phyloP scores from a whole-genome alignment of 2,113 vertebrate genomes.

The Dicentrarchus labrax region DNA sequence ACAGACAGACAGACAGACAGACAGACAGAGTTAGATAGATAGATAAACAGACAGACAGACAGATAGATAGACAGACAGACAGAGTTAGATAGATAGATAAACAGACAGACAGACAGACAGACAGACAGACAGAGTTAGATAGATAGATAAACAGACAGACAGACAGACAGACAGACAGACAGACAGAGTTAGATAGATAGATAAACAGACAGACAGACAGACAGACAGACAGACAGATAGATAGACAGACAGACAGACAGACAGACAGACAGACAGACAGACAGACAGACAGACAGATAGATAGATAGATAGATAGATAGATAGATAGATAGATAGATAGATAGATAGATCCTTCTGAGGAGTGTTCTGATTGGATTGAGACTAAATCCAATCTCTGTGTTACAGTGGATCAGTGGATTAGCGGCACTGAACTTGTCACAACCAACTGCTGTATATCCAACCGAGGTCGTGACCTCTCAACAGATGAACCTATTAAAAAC shows the following conservation, averaged over 20 bases:
- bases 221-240: neutral
- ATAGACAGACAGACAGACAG: conserved; percentile 4
- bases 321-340: neutral
- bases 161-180: too few relatives aligned
- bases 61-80: neutral
- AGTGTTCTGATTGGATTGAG: conserved; percentile 44
- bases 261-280: neutral
- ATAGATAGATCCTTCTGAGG: conserved; percentile 15
- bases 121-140: too few relatives aligned
- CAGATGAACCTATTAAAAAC: neutral
- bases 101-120: too few relatives aligned
- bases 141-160: neutral
- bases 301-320: neutral
- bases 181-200: too few relatives aligned
- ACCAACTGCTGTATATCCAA: conserved; percentile 6
- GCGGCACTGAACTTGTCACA: neutral
- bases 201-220: neutral
- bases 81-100: neutral
- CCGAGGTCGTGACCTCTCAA: conserved; percentile 22
- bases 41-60: neutral
- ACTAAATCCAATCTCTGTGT: conserved; percentile 40
- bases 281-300: neutral
- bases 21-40: too few relatives aligned
- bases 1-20: too few relatives aligned
- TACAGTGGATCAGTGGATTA: conserved; percentile 43